Evolutionary conservation across 2,888 invertebrate genomes (phyloP).

Genomic region (Hoplodrina blanda): DNA sequence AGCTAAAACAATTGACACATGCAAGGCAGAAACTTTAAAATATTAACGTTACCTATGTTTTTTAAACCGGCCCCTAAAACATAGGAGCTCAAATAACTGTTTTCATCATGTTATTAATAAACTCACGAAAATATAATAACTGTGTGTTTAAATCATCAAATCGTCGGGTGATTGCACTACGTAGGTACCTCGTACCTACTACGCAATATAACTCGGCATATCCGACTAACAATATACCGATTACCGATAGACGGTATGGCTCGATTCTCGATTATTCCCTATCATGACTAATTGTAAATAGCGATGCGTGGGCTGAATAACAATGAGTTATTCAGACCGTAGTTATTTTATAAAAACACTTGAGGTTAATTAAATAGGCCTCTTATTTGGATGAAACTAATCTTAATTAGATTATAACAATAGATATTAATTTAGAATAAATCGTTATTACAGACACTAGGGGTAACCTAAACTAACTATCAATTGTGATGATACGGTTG

Average conservation of each 20-base stretch:
- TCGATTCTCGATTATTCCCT: slow-evolving; percentile 42
- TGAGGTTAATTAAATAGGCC: slow-evolving; percentile 21
- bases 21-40: background rate
- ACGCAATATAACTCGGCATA: slow-evolving; percentile 18
- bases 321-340: slow-evolving; percentile 55
- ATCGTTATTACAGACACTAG: background rate
- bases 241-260: slow-evolving; percentile 20
- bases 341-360: slow-evolving; percentile 38
- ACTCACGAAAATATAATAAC: slow-evolving; percentile 67
- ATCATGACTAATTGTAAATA: slow-evolving; percentile 59
- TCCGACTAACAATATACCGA: slow-evolving; percentile 32
- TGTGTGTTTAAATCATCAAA: slow-evolving; percentile 42
- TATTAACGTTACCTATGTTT: background rate
- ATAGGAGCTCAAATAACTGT: slow-evolving; percentile 19
- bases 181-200: background rate
- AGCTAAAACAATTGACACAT: background rate
- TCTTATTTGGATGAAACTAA: slow-evolving; percentile 13
- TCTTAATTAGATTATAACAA: slow-evolving; percentile 1
- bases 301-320: slow-evolving; percentile 56
- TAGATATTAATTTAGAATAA: background rate
- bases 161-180: slow-evolving; percentile 41
- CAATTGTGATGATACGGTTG: background rate
- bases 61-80: slow-evolving; percentile 20
- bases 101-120: slow-evolving; percentile 48
- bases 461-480: background rate